Evolutionary conservation across 2,113 vertebrate species (phyloP).

Genomic region (Carassius gibelio): DNA sequence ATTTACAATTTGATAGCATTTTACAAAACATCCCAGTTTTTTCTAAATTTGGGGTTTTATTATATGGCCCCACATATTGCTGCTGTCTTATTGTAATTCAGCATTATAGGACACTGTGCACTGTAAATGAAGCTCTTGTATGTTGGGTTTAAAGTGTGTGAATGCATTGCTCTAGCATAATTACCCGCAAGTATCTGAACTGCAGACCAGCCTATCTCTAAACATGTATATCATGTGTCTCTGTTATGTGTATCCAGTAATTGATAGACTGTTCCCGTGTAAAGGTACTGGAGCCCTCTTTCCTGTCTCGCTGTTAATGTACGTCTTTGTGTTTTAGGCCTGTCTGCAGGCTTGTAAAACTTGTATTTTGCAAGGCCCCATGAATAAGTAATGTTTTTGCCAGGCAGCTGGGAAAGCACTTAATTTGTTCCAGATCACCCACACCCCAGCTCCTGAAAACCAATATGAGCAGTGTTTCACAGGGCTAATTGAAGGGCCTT

Average conservation of each 20-base stretch:
- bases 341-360: conserved; percentile 8
- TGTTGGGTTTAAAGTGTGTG: not conserved
- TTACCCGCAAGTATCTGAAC: not conserved
- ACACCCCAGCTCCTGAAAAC: conserved; percentile 42
- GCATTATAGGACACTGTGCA: too few species aligned
- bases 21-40: not conserved
- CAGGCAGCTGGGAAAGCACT: conserved; percentile 67
- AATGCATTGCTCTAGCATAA: not conserved
- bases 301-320: conserved; percentile 16
- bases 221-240: not conserved
- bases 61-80: not conserved
- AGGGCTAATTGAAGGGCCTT: conserved; percentile 29
- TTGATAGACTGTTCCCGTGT: conserved; percentile 17
- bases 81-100: not conserved
- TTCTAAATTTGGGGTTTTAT: not conserved
- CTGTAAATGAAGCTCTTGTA: not conserved
- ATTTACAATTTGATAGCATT: not conserved
- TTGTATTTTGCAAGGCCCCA: conserved; percentile 59
- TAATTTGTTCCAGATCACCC: conserved; percentile 49
- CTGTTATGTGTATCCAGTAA: not conserved
- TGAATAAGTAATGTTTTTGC: conserved; percentile 52
- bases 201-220: not conserved
- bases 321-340: conserved; percentile 40
- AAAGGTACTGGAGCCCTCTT: conserved; percentile 24
- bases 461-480: not conserved